These are phyloP conservation scores for Megastigmus dorsalis DNA, from an alignment of 2,888 invertebrate genomes.

Conservation along the genomic window DNA sequence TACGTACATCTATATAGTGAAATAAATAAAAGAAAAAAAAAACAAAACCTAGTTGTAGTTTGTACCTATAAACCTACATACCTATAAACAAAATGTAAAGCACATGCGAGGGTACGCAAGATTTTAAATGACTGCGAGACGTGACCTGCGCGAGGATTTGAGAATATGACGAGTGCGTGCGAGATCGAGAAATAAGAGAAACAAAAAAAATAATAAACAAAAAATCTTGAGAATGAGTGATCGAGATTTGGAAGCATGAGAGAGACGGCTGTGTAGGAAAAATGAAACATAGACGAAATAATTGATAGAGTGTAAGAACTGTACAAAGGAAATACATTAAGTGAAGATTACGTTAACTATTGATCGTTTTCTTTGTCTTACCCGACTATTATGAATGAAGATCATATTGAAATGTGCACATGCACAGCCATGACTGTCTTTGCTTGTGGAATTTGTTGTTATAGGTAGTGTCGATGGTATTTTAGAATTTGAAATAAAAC, in stretches of 20 bases:
- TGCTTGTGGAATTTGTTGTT: no score
- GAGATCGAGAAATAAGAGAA: slow-evolving; percentile 1
- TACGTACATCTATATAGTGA: slow-evolving; percentile 53
- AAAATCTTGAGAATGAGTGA: slow-evolving; percentile 30
- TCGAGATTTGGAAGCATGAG: slow-evolving; percentile 50
- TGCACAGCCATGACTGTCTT: no score
- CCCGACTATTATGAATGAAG: no score
- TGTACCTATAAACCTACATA: background rate
- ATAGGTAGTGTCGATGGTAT: background rate
- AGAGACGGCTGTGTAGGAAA: slow-evolving; percentile 52
- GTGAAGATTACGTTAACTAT: slow-evolving; percentile 57
- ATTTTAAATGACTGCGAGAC: no score
- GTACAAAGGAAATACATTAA: slow-evolving; percentile 70
- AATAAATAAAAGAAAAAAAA: slow-evolving; percentile 21
- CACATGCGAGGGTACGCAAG: slow-evolving; percentile 32
- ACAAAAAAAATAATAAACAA: background rate
- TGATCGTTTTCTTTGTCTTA: background rate
- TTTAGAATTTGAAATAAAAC: no score
- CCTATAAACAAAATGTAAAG: background rate
- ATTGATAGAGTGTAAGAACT: slow-evolving; percentile 62
- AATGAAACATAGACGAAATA: slow-evolving; percentile 62
- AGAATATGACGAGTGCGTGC: slow-evolving; percentile 41
- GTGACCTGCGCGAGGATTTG: no score
- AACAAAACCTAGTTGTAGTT: slow-evolving; percentile 19
- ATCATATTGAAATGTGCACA: no score